Base-by-base conservation (phyloP, 2,797 vertebrate genomes). In the Takifugu rubripes region DNA sequence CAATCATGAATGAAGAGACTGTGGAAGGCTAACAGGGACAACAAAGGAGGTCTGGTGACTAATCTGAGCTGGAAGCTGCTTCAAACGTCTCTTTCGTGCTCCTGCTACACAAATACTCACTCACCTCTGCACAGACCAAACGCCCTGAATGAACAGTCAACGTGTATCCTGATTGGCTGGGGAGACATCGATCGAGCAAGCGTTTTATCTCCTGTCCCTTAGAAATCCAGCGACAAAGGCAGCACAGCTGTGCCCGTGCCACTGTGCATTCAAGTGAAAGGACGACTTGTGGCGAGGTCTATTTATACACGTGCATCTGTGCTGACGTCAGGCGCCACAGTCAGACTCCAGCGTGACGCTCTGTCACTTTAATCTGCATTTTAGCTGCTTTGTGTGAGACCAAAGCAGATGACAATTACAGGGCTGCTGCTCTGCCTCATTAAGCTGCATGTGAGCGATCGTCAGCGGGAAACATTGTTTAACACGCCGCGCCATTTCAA, bases 251-350 rank as follows among this genome's bases (percentile, higher is more conserved):
- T 26, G 42, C 21, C 46, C 33, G 7, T 24, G 17, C 17, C 51
- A 6, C 29, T 29, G 69, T 68, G 65, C 69, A 69, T 72, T 75
- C 79, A 83, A 66, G 83, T 55, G 76, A 52, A 52, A 77, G 3
- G 29, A 50, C 57, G 52, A 63, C 61, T 21, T 47, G 64, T 52
- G 44, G 5, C 47, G 31, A 50, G 54, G 51, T 74, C 87, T 89
- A 87, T 89, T 86, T 89, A 82, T 88, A 87, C 59, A 68, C 15
- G 24, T 27, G 69, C 71, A 40, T 71, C 43, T 26, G 60, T 57
- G 10, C 21, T 64, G 79, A 84, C 64, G 56, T 84, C 75, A 80
- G 61, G 15, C 2, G 3, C 51, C 49, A 25, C 36, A 36, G 29
- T 15, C 25, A 27, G 25, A 50, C 33, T 64, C 54, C 43, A 49